Conservation (phyloP, 2,113 vertebrate species). For the Neotragus pygmaeus region DNA sequence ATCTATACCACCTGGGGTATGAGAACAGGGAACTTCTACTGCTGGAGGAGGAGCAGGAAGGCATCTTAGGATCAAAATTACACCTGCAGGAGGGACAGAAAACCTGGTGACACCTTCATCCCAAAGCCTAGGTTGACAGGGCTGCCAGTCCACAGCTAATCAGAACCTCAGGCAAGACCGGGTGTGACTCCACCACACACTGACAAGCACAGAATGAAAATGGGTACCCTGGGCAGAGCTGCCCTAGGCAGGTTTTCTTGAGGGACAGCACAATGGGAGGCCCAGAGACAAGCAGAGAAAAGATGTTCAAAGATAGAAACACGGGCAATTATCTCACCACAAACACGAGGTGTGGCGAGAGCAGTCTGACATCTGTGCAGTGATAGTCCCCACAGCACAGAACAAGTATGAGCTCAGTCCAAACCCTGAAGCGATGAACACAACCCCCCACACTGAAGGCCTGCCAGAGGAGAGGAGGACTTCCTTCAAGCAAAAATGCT, state of each 20-base stretch:
- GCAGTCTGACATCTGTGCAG: not conserved
- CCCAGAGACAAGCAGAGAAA: not conserved
- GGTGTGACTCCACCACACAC: accelerated
- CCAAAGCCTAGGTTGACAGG: not conserved
- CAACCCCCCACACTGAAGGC: too few species aligned
- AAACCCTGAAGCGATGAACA: not conserved
- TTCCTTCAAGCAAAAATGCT: not conserved
- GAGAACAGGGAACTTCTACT: not conserved
- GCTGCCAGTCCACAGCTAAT: not conserved
- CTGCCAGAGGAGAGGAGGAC: not conserved
- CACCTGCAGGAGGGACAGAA: not conserved
- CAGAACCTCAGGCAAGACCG: accelerated
- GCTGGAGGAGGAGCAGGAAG: not conserved
- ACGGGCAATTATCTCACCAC: accelerated
- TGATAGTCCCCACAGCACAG: not conserved
- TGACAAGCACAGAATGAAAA: not conserved
- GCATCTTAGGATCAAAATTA: not conserved
- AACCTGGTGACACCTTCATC: not conserved
- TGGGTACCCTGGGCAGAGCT: not conserved
- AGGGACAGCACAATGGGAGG: not conserved
- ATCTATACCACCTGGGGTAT: not conserved
- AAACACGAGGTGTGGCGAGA: not conserved
- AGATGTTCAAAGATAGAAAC: not conserved
- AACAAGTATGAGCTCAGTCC: not conserved
- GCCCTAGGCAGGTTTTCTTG: not conserved